Conservation (phyloP, 2,888 invertebrate species). For the Artemia sinica region DNA sequence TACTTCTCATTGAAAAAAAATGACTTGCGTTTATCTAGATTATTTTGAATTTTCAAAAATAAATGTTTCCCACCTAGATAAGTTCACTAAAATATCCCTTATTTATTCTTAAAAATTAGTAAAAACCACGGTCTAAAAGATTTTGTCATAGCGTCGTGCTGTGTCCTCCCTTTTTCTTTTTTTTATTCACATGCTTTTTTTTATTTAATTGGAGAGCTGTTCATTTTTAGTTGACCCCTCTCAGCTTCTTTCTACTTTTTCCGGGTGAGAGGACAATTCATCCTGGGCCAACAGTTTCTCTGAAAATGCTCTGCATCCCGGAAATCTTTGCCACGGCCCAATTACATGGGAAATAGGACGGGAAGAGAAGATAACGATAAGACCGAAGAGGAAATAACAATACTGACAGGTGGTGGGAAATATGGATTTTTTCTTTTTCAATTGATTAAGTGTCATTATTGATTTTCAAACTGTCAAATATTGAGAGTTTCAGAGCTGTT, state of each 20-base stretch:
- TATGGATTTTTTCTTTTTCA: background rate
- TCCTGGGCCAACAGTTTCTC: slow-evolving; percentile 68
- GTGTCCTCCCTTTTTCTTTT: background rate
- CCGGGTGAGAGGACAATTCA: slow-evolving; percentile 73
- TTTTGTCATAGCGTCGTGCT: no score
- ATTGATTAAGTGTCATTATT: no score
- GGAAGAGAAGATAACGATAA: slow-evolving; percentile 60
- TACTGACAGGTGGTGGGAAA: slow-evolving; percentile 39
- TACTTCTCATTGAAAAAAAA: no score
- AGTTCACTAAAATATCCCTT: no score
- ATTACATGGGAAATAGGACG: slow-evolving; percentile 83
- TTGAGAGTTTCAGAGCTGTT: no score
- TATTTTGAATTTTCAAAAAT: no score
- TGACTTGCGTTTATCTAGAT: no score
- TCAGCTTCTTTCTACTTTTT: slow-evolving; percentile 66
- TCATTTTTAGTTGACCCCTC: slow-evolving; percentile 58
- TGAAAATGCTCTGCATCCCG: slow-evolving; percentile 85
- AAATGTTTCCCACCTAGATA: no score
- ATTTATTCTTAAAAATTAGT: no score
- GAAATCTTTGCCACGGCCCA: slow-evolving; percentile 81
- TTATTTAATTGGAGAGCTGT: slow-evolving; percentile 17
- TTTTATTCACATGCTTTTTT: background rate
- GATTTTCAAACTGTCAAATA: no score
- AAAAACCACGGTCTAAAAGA: no score
- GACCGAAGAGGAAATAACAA: no score